Percentiles rank a stretch among this genome's conserved stretches.
phyloP scores from a whole-genome alignment of 2,113 vertebrate genomes.

The Pardalotus punctatus region DNA sequence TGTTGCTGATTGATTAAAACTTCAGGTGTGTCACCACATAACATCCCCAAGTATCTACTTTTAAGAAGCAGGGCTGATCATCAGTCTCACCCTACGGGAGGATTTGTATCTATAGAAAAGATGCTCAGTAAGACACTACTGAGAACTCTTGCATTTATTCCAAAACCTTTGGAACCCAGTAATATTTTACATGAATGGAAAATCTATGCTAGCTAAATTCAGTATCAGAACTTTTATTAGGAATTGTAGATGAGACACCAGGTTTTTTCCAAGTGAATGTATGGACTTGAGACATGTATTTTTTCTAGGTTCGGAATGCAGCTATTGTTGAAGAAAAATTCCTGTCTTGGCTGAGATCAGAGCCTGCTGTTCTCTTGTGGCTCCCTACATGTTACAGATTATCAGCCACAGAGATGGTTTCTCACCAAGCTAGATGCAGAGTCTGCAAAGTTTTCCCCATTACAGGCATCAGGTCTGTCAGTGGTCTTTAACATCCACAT shows the following conservation, averaged over 20 bases:
- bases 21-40: neutral
- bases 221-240: neutral
- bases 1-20: neutral
- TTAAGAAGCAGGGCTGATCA: neutral
- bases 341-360: slow-evolving; percentile 78
- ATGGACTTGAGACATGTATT: neutral
- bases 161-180: neutral
- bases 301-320: slow-evolving; percentile 65
- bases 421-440: slow-evolving; percentile 75
- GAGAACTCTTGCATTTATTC: neutral
- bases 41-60: neutral
- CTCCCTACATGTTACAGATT: slow-evolving; percentile 77
- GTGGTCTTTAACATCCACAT: neutral
- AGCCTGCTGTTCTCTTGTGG: slow-evolving; percentile 82
- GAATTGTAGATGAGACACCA: neutral
- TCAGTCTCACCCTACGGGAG: neutral
- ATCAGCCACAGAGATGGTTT: slow-evolving; percentile 68
- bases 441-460: slow-evolving; percentile 79
- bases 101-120: neutral
- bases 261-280: neutral
- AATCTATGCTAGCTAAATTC: neutral
- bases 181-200: neutral
- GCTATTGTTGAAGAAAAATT: slow-evolving; percentile 73
- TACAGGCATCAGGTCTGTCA: slow-evolving; percentile 78
- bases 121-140: neutral